Percentiles rank a stretch among this genome's conserved stretches.
phyloP scores from a whole-genome alignment of 2,797 vertebrate genomes.

The Morus bassanus region DNA sequence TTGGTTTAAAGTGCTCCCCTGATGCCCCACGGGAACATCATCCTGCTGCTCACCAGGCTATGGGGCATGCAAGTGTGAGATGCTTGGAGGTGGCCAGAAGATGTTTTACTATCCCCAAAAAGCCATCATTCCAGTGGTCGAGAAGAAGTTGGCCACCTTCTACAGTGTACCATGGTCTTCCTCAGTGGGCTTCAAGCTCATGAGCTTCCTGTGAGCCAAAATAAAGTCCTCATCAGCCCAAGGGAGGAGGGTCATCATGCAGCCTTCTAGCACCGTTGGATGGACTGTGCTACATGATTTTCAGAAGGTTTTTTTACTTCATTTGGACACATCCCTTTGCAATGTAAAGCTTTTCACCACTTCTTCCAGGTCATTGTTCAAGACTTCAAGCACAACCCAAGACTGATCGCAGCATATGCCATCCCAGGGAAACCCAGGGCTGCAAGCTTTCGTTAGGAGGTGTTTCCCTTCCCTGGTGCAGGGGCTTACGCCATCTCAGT shows the following conservation, averaged over 20 bases:
- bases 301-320: background rate
- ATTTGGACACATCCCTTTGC: background rate
- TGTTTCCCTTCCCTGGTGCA: background rate
- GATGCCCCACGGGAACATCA: background rate
- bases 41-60: background rate
- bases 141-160: background rate
- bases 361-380: background rate
- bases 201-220: background rate
- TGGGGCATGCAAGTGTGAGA: rapidly evolving
- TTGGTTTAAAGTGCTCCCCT: background rate
- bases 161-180: background rate
- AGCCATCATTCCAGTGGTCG: background rate
- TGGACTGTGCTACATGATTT: background rate
- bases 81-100: background rate
- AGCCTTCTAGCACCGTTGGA: background rate
- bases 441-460: background rate
- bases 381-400: background rate
- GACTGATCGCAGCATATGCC: rapidly evolving
- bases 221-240: background rate
- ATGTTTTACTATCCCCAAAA: background rate
- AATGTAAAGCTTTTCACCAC: background rate
- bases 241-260: background rate
- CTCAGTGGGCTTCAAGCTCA: background rate
- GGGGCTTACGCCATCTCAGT: background rate
- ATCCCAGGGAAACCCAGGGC: background rate